Evolutionary conservation across 2,888 invertebrate species (phyloP).

Genomic region (Idaea dimidiata): DNA sequence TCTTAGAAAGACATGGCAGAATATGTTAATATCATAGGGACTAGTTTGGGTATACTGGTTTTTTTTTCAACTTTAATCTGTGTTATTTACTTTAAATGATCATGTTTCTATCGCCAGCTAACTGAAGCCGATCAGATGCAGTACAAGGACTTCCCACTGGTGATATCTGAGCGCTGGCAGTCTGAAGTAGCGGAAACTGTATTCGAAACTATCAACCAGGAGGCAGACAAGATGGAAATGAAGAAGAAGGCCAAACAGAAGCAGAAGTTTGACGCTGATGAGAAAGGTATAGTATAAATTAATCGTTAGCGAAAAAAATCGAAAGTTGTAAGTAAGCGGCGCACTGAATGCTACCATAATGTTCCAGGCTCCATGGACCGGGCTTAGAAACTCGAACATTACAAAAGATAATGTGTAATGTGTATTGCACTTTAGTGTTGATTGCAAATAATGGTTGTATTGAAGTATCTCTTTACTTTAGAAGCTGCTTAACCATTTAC

Average conservation of each 20-base stretch:
- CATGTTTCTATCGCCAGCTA: slow-evolving; percentile 77
- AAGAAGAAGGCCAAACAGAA: slow-evolving; percentile 97
- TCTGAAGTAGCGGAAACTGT: slow-evolving; percentile 99
- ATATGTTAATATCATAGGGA: no score
- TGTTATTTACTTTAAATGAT: neutral
- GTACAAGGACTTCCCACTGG: slow-evolving; percentile 98
- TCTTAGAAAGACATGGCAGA: no score
- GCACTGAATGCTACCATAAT: no score
- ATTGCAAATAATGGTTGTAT: no score
- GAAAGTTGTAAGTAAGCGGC: neutral
- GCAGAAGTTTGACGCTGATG: slow-evolving; percentile 95
- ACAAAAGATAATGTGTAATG: no score
- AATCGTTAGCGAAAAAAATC: neutral
- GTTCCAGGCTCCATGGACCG: no score
- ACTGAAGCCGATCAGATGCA: slow-evolving; percentile 98
- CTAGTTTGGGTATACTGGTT: no score
- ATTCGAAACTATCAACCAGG: slow-evolving; percentile 97
- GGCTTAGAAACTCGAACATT: no score
- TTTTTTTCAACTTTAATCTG: neutral
- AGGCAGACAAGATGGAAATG: slow-evolving; percentile 97
- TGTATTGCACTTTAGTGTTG: no score
- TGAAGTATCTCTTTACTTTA: no score
- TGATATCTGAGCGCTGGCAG: slow-evolving; percentile 99
- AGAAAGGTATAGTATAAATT: slow-evolving; percentile 84
- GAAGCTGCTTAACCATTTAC: no score